Evolutionary conservation across 2,888 invertebrate species (phyloP).

Genomic region (Mantis religiosa): DNA sequence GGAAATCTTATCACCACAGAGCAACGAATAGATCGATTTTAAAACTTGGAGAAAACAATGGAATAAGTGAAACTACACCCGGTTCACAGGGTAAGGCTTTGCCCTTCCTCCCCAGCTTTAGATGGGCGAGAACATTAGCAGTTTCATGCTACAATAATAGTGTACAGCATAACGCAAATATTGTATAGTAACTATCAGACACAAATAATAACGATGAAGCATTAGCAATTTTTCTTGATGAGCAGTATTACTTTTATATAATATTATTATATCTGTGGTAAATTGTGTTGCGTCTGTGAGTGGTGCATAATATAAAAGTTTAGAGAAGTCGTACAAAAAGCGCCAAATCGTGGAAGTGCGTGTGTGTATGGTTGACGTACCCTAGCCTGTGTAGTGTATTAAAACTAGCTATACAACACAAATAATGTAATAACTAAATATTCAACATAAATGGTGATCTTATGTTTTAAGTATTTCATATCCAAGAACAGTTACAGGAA

Average conservation of each 20-base stretch:
- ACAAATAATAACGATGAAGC: not conserved
- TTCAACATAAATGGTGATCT: not conserved
- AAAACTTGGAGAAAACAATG: not conserved
- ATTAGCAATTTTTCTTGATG: not conserved
- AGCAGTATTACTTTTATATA: constrained; percentile 18
- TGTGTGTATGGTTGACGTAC: not conserved
- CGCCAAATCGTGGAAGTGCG: not conserved
- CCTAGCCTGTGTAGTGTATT: not conserved
- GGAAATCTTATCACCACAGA: not conserved
- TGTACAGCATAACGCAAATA: constrained; percentile 1
- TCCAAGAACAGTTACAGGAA: not conserved
- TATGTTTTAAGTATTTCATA: not conserved
- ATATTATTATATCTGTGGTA: not conserved
- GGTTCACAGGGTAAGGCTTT: constrained; percentile 13
- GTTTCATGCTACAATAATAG: not conserved
- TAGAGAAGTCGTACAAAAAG: not conserved
- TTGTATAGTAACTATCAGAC: not conserved
- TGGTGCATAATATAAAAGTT: not conserved
- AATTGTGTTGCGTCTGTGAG: constrained; percentile 9
- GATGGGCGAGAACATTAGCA: not conserved
- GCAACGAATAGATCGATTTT: not conserved
- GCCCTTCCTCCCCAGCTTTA: not conserved
- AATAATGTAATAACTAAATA: not conserved
- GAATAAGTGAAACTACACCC: not conserved
- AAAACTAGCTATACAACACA: not conserved